Evolutionary conservation across 2,113 vertebrate species (phyloP), one percentile per base, ranked within the genome.

Genomic region (Cyprinodon variegatus): DNA sequence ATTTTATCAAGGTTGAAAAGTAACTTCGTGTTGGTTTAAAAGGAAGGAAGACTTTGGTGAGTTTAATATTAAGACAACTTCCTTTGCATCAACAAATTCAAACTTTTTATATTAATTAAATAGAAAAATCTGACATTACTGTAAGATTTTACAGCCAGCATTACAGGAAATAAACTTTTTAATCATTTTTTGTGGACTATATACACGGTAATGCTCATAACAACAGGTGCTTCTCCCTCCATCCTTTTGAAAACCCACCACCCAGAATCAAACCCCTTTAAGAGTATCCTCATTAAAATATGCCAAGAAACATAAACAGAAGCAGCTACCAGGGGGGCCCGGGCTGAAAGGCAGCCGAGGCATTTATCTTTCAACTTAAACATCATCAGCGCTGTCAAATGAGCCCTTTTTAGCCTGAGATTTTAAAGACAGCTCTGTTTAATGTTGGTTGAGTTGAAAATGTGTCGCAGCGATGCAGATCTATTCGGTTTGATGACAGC

Each of bases 321-420:
- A 81, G 75, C 84, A 84, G 62, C 68, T 84, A 89, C 85, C 79
- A 75, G 88, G 90, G 91, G 90, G 85, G 78, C 78, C 70, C 7
- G 17, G 50, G 81, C 91, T 93, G 88, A 93, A 90, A 94, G 90
- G 73, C 77, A 86, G 83, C 61, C n/a, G 65, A 82, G 78, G 74
- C 85, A 83, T 86, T 84, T 81, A 71, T 83, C 92, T 93, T 91
- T 93, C 84, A 89, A 91, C 89, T 91, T 89, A 76, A 90, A 89
- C 90, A 90, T 93, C 87, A 85, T 88, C 83, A 85, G 82, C 85
- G 72, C 92, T 94, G 93, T 93, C 94, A 94, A 88, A 92, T 39
- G 62, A 73, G 78, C 83, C 81, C 76, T 87, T 93, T 93, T 88
- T 85, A 91, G 86, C 80, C 83, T 60, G 57, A 83, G 76, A 86